Percentiles rank a stretch among this genome's conserved stretches.
These are phyloP conservation scores for Mactra quadrangularis DNA, from an alignment of 1,140 invertebrate genomes.

Conservation along the genomic window DNA sequence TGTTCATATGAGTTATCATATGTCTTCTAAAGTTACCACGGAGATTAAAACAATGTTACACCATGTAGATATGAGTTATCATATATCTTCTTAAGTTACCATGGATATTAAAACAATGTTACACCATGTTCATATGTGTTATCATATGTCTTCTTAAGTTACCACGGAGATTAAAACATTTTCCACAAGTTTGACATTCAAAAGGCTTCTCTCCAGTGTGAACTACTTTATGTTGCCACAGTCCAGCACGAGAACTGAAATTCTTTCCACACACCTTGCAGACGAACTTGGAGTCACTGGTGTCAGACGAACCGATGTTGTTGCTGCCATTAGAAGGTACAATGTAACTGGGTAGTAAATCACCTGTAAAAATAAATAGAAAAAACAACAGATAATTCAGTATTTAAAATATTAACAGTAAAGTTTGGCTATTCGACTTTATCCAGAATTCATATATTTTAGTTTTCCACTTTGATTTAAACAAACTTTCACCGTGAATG, in stretches of 20 bases:
- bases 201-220: conserved; percentile 30
- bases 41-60: not conserved
- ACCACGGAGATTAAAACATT: conserved; percentile 18
- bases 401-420: too few relatives aligned
- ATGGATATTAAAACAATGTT: not conserved
- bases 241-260: not conserved
- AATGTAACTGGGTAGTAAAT: too few relatives aligned
- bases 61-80: not conserved
- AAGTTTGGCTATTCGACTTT: too few relatives aligned
- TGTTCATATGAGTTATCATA: not conserved
- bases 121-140: not conserved
- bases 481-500: too few relatives aligned
- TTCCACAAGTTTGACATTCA: conserved; percentile 16
- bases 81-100: not conserved
- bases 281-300: too few relatives aligned
- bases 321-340: too few relatives aligned
- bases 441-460: too few relatives aligned
- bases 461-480: too few relatives aligned
- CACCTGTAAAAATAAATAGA: too few relatives aligned
- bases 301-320: too few relatives aligned
- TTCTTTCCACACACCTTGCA: conserved; percentile 15
- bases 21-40: not conserved
- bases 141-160: conserved; percentile 26
- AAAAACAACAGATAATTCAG: too few relatives aligned
- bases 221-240: conserved; percentile 14